These are phyloP conservation scores for Neria commutata DNA, from an alignment of 2,888 invertebrate species.

Conservation along the genomic window DNA sequence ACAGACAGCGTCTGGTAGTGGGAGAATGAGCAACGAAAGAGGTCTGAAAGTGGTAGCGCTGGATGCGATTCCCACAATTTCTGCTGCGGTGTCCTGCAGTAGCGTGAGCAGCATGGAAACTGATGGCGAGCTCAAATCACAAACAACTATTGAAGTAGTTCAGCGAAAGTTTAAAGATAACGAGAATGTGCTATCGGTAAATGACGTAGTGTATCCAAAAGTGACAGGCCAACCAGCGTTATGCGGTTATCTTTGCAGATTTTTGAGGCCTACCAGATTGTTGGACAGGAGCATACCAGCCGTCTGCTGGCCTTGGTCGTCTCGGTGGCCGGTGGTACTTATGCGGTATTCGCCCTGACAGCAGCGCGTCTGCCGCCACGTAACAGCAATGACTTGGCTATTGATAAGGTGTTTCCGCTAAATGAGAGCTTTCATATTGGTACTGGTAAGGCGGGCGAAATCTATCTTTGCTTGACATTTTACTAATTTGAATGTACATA, in stretches of 20 bases:
- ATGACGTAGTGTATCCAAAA: conserved; percentile 17
- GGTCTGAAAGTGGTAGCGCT: conserved; percentile 1
- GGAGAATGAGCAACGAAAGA: background rate
- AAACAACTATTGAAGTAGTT: conserved; percentile 43
- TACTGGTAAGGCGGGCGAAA: conserved; percentile 64
- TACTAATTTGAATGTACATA: conserved; percentile 1
- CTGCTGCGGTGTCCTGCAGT: conserved; percentile 36
- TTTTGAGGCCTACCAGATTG: conserved; percentile 60
- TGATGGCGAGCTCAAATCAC: background rate
- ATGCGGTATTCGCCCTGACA: conserved; percentile 57
- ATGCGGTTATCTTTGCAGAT: conserved; percentile 38
- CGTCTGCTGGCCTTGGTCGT: conserved; percentile 56
- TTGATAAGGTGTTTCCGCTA: conserved; percentile 81
- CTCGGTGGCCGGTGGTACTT: conserved; percentile 54
- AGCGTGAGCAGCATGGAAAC: background rate
- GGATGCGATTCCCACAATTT: conserved; percentile 40
- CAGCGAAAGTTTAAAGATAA: conserved; percentile 58
- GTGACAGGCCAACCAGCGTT: background rate
- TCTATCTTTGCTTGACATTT: conserved; percentile 5
- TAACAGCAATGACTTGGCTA: conserved; percentile 76
- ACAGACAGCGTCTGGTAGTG: no score
- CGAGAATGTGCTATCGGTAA: conserved; percentile 56
- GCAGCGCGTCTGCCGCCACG: conserved; percentile 66
- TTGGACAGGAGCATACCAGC: conserved; percentile 52
- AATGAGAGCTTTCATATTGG: conserved; percentile 81